Percentiles rank a stretch among this genome's conserved stretches.
These are phyloP conservation scores for Paedocypris micromegethes DNA, from an alignment of 2,797 vertebrate species.

Conservation along the genomic window DNA sequence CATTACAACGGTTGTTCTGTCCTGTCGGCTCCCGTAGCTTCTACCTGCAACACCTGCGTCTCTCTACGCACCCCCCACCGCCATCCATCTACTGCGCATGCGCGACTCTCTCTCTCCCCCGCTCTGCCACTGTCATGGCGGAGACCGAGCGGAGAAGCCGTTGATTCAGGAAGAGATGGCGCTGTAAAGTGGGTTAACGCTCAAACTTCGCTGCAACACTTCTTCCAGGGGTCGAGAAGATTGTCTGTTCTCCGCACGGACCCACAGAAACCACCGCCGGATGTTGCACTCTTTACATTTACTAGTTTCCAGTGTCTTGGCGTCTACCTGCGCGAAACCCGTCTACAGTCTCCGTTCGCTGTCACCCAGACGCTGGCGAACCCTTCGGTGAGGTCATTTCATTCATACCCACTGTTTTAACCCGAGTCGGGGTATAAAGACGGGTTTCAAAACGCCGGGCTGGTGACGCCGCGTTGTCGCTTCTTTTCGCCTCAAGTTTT, in stretches of 20 bases:
- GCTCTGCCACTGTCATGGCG: slow-evolving; percentile 88
- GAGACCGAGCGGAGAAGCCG: slow-evolving; percentile 67
- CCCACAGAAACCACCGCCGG: slow-evolving; percentile 30
- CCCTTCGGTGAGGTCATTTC: neutral
- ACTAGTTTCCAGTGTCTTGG: slow-evolving; percentile 66
- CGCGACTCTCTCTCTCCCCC: slow-evolving; percentile 52
- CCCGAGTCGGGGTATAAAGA: neutral
- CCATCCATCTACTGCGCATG: slow-evolving; percentile 65
- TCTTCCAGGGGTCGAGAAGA: slow-evolving; percentile 36
- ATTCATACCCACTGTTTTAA: neutral
- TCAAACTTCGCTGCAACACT: slow-evolving; percentile 49
- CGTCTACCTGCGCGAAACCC: slow-evolving; percentile 64
- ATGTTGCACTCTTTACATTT: slow-evolving; percentile 47
- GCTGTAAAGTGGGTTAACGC: slow-evolving; percentile 58
- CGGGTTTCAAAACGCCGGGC: neutral
- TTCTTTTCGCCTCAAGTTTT: slow-evolving; percentile 9
- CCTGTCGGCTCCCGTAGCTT: neutral
- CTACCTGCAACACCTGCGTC: slow-evolving; percentile 71
- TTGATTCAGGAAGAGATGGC: slow-evolving; percentile 74
- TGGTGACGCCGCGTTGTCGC: neutral
- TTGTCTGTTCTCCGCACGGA: slow-evolving; percentile 30
- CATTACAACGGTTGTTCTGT: neutral
- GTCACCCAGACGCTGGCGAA: slow-evolving; percentile 39
- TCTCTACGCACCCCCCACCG: slow-evolving; percentile 19
- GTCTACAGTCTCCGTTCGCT: slow-evolving; percentile 42